Conservation (phyloP, 1,140 invertebrate genomes). For the Colletes latitarsis region DNA sequence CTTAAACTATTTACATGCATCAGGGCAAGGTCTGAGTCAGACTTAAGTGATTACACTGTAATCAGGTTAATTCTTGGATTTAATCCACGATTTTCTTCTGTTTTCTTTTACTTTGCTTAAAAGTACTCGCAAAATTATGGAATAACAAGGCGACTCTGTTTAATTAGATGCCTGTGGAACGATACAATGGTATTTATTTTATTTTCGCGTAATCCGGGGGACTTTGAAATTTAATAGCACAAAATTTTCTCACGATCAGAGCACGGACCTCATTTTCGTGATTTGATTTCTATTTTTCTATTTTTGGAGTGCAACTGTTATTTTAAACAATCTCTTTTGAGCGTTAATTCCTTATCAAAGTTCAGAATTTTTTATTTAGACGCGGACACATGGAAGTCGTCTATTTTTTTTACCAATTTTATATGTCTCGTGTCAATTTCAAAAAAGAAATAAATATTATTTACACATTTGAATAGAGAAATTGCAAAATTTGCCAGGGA, state of each 20-base stretch:
- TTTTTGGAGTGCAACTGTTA: neutral
- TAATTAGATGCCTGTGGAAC: neutral
- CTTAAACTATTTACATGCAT: conserved; percentile 30
- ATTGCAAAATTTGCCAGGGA: no score
- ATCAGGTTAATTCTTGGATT: neutral
- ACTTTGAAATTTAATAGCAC: neutral
- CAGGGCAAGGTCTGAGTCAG: neutral
- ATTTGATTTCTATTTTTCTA: neutral
- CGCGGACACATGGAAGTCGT: no score
- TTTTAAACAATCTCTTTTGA: no score
- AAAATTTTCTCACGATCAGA: neutral
- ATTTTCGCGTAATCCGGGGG: neutral
- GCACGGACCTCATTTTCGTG: neutral
- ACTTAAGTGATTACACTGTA: conserved; percentile 5
- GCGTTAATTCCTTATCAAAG: no score
- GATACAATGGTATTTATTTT: neutral
- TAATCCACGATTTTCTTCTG: conserved; percentile 4
- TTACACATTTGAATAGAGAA: no score
- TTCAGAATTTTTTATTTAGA: no score
- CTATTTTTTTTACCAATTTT: no score
- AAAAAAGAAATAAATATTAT: no score
- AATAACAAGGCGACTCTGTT: neutral
- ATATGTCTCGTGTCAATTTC: no score
- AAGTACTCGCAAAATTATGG: neutral
- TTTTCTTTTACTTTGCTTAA: neutral